A percentile compares a stretch with the other conserved stretches of the same genome.
These are phyloP conservation scores for Polyergus mexicanus DNA, from an alignment of 1,140 invertebrate genomes.

Conservation along the genomic window DNA sequence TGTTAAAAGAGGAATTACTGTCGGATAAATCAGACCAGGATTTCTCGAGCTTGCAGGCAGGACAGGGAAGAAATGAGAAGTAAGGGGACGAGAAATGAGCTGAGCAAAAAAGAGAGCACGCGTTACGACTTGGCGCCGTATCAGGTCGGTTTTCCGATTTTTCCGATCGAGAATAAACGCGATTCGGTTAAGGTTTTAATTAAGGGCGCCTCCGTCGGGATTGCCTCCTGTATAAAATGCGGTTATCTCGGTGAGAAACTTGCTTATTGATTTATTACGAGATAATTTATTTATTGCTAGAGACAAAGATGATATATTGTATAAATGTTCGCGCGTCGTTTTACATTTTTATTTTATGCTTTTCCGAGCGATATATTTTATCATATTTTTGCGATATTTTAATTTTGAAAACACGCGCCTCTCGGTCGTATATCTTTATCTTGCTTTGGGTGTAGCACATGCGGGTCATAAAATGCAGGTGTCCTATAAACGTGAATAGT, in stretches of 20 bases:
- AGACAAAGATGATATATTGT: not conserved
- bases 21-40: constrained; percentile 37
- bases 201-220: not conserved
- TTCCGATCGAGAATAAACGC: constrained; percentile 26
- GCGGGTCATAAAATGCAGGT: constrained; percentile 13
- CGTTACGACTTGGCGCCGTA: constrained; percentile 45
- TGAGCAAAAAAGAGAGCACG: constrained; percentile 9
- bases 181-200: constrained; percentile 31
- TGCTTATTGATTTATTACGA: not conserved
- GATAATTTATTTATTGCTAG: too few relatives aligned
- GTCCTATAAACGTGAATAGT: constrained; percentile 17
- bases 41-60: constrained; percentile 4
- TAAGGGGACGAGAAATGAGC: constrained; percentile 17
- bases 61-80: constrained; percentile 17
- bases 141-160: constrained; percentile 22
- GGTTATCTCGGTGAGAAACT: not conserved
- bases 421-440: constrained; percentile 31
- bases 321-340: not conserved
- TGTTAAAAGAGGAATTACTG: constrained; percentile 43
- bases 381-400: constrained; percentile 32
- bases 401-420: constrained; percentile 6
- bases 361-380: not conserved
- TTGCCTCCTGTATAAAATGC: constrained; percentile 16
- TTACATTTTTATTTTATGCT: not conserved
- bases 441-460: not conserved